Evolutionary conservation across 2,888 invertebrate species (phyloP), one percentile per base, ranked within the genome.

Genomic region (Oligia strigilis): DNA sequence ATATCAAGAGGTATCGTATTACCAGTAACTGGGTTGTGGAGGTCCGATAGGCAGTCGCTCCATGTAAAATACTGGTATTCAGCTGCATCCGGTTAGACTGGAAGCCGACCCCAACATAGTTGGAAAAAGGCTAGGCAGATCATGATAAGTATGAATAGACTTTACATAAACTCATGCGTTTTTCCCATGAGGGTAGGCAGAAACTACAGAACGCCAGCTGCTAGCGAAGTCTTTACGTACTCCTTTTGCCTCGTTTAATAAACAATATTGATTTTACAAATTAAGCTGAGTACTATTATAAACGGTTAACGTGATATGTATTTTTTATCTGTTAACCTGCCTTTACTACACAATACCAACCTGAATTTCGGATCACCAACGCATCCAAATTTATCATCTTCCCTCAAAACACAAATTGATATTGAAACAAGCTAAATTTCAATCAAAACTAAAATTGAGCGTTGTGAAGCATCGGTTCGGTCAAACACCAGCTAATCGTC

Each of bases 401-500:
- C 58, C n/a, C 46, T 36, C 46, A 67, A 80, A 78, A 81, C 77
- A 73, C 69, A 87, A 72, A 74, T 82, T 84, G 73, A 78, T 81
- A 87, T 85, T 79, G 49, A 69, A 78, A 72, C 77, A 80, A 65
- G 43, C 60, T 81, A 82, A 89, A 87, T 87, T 88, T 82, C 87
- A 87, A 88, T 88, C 87, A 87, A 85, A 90, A 90, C 86, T 91
- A 90, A 91, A 94, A 92, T 92, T 90, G 93, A 94, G 93, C 91
- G 91, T 89, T 89, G 89, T 91, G 90, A 93, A 93, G 90, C 92
- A 91, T 91, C 87, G 89, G 91, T 91, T 92, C 87, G 89, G 89
- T 85, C 87, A 89, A 91, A 91, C 89, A 87, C 82, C 87, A 87
- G 90, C 92, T 95, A 94, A 95, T 96, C 94, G 94, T 92, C 64